phyloP scores from a whole-genome alignment of 2,113 vertebrate species.

The Indicator maculatus region DNA sequence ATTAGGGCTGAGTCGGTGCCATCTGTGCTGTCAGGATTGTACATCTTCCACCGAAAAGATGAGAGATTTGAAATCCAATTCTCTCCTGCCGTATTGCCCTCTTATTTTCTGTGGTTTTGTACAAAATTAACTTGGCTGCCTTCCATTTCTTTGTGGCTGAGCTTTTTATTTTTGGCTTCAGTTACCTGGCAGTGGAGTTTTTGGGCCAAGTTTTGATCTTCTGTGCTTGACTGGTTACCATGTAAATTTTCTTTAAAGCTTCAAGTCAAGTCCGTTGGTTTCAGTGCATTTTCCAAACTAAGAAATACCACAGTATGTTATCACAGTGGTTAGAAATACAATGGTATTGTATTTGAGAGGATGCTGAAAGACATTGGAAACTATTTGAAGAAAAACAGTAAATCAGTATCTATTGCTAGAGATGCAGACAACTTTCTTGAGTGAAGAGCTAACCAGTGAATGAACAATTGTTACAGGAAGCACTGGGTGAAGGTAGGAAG shows the following conservation, averaged over 20 bases:
- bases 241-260: background rate
- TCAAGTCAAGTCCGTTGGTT: background rate
- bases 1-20: slow-evolving; percentile 33
- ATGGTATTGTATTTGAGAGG: background rate
- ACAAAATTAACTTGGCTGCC: slow-evolving; percentile 14
- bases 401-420: background rate
- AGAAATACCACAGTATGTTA: background rate
- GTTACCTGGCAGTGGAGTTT: background rate
- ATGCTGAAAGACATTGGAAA: background rate
- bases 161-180: slow-evolving; percentile 38
- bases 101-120: background rate
- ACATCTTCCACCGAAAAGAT: background rate
- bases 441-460: background rate
- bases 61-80: slow-evolving; percentile 3
- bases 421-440: background rate
- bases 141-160: slow-evolving; percentile 12
- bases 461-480: background rate
- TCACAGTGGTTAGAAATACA: fast-evolving
- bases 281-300: background rate
- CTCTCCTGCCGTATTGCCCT: background rate
- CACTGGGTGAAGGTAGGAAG: background rate
- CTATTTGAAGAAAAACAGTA: background rate
- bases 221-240: background rate
- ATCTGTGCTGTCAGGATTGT: slow-evolving; percentile 40
- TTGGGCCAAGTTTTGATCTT: background rate